Base-by-base conservation (phyloP, 2,797 vertebrate genomes). In the Nothura maculosa region DNA sequence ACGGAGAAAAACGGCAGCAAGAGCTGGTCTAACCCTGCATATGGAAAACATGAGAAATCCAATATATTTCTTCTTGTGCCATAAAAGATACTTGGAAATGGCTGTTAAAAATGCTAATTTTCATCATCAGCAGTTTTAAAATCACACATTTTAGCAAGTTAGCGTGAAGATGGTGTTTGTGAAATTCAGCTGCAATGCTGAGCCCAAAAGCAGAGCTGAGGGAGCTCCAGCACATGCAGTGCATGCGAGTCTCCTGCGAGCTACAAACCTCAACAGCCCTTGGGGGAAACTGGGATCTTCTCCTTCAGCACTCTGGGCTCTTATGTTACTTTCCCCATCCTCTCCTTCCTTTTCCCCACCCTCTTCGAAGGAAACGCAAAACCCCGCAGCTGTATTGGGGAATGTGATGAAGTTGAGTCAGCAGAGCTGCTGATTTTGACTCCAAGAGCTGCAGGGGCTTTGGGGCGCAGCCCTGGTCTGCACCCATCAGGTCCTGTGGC, bases 131-230 rank as follows among this genome's bases (percentile, higher is more conserved):
- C 68, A 83, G 58, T 72, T 85, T 66, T 78, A 52, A 92, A 83
- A 86, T 66, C 73, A 58, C 58, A 72, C 50, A 3, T 85, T 83
- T 0, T 2, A 74, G 36, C 36, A 55, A 1, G 2, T 75, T 48
- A 55, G 30, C 28, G 20, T 25, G 38, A 24, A 48, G 47, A 50
- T 72, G 3, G 1, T 3, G 28, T 48, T 84, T 87, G 68, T 63
- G 84, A 90, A 81, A 25, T 86, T 93, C 52, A 43, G 30, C 63
- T 94, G 61, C 72, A 74, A 63, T 63, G 54, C 3, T 43, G 64
- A 90, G 22, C 40, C 67, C 24, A 87, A 82, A 88, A 86, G 81
- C 36, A 87, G 69, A 79, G 21, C 60, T 88, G 48, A 90, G 81
- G 64, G 36, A 70, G 36, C 16, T 83, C 38, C 34, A 73, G 60